Evolutionary conservation across 1,140 invertebrate genomes (phyloP).

Genomic region (Drosophila pseudoobscura): DNA sequence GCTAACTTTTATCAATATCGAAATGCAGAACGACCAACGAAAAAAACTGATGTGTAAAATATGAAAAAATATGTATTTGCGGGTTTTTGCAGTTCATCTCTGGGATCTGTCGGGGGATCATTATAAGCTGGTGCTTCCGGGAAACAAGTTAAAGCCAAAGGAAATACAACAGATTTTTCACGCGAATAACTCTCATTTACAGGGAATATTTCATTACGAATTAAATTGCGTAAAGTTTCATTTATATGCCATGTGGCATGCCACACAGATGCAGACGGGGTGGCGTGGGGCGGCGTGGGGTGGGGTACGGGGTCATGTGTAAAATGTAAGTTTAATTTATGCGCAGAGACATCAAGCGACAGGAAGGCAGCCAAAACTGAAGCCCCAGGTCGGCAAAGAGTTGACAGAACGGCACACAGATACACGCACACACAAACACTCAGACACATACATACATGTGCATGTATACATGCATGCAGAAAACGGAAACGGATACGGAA

Average conservation of each 20-base stretch:
- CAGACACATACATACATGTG: neutral
- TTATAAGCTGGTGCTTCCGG: slow-evolving; percentile 20
- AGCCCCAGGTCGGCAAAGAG: slow-evolving; percentile 52
- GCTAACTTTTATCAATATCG: slow-evolving; percentile 51
- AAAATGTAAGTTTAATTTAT: slow-evolving; percentile 73
- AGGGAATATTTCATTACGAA: slow-evolving; percentile 35
- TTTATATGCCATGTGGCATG: slow-evolving; percentile 52
- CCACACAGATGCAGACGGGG: neutral
- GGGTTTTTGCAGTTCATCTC: neutral
- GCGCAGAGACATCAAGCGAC: slow-evolving; percentile 51
- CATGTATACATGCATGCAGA: neutral
- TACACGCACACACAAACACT: slow-evolving; percentile 21
- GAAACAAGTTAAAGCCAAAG: slow-evolving; percentile 22
- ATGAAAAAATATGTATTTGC: slow-evolving; percentile 21
- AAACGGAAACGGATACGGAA: slow-evolving; percentile 61
- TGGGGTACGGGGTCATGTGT: neutral
- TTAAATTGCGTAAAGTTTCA: slow-evolving; percentile 41
- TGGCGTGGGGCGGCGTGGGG: neutral
- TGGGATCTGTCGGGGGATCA: slow-evolving; percentile 17
- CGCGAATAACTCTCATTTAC: slow-evolving; percentile 20
- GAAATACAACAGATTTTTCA: slow-evolving; percentile 22
- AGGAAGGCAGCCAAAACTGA: slow-evolving; percentile 56
- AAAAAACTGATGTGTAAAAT: slow-evolving; percentile 8
- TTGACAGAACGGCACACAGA: slow-evolving; percentile 27
- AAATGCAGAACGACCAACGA: slow-evolving; percentile 13